Conservation (phyloP, 2,113 vertebrate species). For the Fulmarus glacialis region DNA sequence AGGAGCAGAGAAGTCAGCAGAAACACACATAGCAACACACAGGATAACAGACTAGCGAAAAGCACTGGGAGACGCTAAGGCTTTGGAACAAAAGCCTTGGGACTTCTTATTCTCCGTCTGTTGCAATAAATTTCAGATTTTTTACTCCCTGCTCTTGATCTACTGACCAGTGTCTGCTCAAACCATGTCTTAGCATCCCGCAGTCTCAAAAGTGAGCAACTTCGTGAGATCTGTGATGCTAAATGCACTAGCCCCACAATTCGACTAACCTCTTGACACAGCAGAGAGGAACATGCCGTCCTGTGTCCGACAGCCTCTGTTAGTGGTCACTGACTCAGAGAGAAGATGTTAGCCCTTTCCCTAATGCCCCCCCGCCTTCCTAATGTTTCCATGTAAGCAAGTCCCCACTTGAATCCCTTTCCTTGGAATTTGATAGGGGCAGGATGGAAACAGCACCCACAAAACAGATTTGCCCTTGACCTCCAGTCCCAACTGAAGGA, state of each 20-base stretch:
- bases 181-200: rapidly evolving
- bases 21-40: not conserved
- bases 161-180: not conserved
- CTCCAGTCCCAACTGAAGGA: not conserved
- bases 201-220: not conserved
- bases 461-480: not conserved
- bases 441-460: not conserved
- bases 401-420: not conserved
- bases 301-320: not conserved
- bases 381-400: not conserved
- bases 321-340: not conserved
- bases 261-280: not conserved
- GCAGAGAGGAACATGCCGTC: rapidly evolving
- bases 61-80: not conserved
- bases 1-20: not conserved
- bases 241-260: not conserved
- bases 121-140: not conserved
- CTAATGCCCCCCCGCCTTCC: no score
- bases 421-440: not conserved
- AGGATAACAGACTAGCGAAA: not conserved
- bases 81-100: not conserved
- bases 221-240: not conserved
- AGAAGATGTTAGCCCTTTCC: not conserved
- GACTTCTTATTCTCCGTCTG: not conserved
- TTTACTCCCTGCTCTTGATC: not conserved